Percentiles rank a stretch among this genome's conserved stretches.
Evolutionary conservation across 2,113 vertebrate species (phyloP).

Genomic region (Anser cygnoides): DNA sequence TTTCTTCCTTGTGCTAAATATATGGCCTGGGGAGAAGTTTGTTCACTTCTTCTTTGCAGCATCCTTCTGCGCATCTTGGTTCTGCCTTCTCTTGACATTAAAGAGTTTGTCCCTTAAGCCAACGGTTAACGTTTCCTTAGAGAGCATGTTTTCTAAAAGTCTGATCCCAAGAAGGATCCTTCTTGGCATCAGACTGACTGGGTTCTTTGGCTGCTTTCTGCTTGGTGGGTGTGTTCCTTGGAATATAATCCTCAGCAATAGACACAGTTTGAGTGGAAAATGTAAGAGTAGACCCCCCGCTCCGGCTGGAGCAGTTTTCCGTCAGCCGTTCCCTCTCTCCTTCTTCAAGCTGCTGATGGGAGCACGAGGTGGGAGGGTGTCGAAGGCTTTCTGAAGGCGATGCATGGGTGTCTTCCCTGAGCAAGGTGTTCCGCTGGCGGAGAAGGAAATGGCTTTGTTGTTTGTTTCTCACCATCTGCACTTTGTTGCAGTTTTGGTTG

Average conservation of each 20-base stretch:
- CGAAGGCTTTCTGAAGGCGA: background rate
- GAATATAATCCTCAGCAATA: background rate
- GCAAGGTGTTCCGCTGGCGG: background rate
- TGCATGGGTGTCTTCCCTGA: background rate
- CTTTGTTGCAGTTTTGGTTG: background rate
- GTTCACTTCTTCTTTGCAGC: background rate
- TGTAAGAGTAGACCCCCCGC: too few relatives aligned
- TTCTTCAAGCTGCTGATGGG: background rate
- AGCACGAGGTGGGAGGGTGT: too few relatives aligned
- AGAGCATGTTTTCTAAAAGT: background rate
- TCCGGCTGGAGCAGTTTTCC: background rate
- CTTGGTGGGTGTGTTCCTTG: too few relatives aligned
- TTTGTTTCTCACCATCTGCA: background rate
- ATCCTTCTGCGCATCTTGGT: background rate
- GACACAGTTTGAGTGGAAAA: background rate
- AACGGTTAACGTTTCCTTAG: background rate
- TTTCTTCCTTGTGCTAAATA: background rate
- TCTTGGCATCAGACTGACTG: too few relatives aligned
- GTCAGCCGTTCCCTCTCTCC: background rate
- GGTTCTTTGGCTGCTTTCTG: background rate
- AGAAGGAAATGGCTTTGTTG: too few relatives aligned
- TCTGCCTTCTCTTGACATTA: background rate
- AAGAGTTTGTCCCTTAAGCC: background rate
- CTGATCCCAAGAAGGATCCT: background rate
- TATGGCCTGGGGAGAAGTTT: fast-evolving